phyloP scores from a whole-genome alignment of 2,113 vertebrate species.

The Hemiscyllium ocellatum region DNA sequence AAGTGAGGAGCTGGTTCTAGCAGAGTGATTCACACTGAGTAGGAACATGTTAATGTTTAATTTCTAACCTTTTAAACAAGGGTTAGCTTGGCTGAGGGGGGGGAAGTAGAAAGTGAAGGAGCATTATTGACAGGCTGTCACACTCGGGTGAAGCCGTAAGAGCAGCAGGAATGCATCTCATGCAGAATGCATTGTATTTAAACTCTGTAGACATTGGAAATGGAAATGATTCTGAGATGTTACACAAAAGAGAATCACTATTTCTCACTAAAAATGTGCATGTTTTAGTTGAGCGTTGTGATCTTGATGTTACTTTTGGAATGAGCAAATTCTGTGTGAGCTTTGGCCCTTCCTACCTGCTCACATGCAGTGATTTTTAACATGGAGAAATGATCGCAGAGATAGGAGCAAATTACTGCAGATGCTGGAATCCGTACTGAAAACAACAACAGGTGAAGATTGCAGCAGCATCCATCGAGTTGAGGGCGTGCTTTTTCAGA shows the following conservation, averaged over 20 bases:
- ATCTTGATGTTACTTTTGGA: background rate
- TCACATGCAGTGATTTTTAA: background rate
- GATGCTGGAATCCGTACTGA: too few species aligned
- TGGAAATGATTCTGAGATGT: background rate
- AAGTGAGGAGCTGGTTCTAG: background rate
- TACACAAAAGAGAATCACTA: background rate
- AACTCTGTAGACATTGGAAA: background rate
- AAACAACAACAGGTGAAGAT: too few species aligned
- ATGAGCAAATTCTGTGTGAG: background rate
- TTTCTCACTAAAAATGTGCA: background rate
- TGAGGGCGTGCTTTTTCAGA: too few species aligned
- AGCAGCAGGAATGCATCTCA: background rate
- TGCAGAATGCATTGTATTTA: too few species aligned
- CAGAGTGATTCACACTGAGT: background rate
- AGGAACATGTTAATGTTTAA: background rate
- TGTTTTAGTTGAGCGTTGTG: background rate
- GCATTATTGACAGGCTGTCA: background rate
- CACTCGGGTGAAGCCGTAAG: background rate
- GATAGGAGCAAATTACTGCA: background rate
- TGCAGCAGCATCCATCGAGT: too few species aligned
- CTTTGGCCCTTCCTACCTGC: background rate
- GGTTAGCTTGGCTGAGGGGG: background rate
- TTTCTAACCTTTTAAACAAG: background rate
- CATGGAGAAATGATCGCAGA: background rate
- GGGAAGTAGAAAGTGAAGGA: background rate